phyloP scores from a whole-genome alignment of 2,113 vertebrate genomes.

The Panthera uncia region DNA sequence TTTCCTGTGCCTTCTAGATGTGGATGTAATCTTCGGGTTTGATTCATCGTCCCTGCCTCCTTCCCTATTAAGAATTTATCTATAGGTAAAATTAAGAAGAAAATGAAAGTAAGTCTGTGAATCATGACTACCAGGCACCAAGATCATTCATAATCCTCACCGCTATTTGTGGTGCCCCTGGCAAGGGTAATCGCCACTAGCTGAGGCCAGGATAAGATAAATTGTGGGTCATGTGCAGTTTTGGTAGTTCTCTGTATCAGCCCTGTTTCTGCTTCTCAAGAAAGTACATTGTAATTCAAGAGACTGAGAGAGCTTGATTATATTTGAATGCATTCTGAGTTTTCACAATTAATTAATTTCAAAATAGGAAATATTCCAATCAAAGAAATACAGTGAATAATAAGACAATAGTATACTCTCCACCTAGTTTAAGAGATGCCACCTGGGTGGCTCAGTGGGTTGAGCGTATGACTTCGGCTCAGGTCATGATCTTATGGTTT shows the following conservation, averaged over 20 bases:
- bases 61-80: not conserved
- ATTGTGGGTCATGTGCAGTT: not conserved
- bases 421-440: not conserved
- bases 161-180: not conserved
- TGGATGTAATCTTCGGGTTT: not conserved
- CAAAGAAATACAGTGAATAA: not conserved
- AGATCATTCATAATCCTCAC: not conserved
- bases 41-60: not conserved
- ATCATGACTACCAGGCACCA: not conserved
- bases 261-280: not conserved
- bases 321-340: not conserved
- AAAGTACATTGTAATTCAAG: not conserved
- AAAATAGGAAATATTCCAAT: not conserved
- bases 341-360: conserved; percentile 3
- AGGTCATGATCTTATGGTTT: too few species aligned
- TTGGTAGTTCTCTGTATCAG: not conserved
- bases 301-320: not conserved
- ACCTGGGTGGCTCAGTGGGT: too few species aligned
- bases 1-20: not conserved
- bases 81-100: not conserved
- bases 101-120: not conserved
- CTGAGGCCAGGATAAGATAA: not conserved
- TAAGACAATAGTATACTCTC: not conserved
- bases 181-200: not conserved
- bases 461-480: too few species aligned